Conservation (phyloP, 1,140 invertebrate genomes). For the Homalodisca vitripennis region DNA sequence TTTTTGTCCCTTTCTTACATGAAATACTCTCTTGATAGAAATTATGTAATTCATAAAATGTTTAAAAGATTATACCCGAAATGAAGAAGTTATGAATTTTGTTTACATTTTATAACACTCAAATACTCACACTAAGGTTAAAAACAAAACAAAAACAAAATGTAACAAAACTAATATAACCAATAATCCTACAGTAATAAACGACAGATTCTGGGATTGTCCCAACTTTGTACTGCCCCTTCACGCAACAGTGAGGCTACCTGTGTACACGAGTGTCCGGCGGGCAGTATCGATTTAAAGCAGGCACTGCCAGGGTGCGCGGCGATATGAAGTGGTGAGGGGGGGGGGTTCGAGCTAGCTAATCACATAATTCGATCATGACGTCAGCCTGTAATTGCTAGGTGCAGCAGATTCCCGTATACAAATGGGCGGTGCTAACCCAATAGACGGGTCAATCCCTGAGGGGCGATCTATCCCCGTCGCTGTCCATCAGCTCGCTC, state of each 20-base stretch:
- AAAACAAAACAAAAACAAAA: too few relatives aligned
- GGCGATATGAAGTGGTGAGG: neutral
- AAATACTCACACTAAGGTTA: too few relatives aligned
- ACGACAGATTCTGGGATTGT: neutral
- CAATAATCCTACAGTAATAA: neutral
- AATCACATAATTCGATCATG: slow-evolving; percentile 3
- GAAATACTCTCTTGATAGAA: too few relatives aligned
- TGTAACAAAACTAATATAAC: too few relatives aligned
- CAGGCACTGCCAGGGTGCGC: neutral
- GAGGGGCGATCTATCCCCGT: neutral
- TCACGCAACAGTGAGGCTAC: neutral
- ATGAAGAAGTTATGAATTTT: too few relatives aligned
- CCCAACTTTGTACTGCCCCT: neutral
- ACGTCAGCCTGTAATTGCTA: slow-evolving; percentile 11
- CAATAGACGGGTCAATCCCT: neutral
- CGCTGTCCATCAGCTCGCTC: neutral
- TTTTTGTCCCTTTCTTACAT: too few relatives aligned
- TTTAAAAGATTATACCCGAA: too few relatives aligned
- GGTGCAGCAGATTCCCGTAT: neutral
- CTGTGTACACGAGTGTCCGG: neutral
- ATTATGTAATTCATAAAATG: too few relatives aligned
- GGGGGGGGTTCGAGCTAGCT: neutral
- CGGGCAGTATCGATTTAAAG: neutral
- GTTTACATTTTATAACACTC: too few relatives aligned
- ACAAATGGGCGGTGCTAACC: slow-evolving; percentile 3